Percentiles rank a stretch among this genome's conserved stretches.
phyloP scores from a whole-genome alignment of 2,797 vertebrate genomes.

The Pelodytes ibericus region DNA sequence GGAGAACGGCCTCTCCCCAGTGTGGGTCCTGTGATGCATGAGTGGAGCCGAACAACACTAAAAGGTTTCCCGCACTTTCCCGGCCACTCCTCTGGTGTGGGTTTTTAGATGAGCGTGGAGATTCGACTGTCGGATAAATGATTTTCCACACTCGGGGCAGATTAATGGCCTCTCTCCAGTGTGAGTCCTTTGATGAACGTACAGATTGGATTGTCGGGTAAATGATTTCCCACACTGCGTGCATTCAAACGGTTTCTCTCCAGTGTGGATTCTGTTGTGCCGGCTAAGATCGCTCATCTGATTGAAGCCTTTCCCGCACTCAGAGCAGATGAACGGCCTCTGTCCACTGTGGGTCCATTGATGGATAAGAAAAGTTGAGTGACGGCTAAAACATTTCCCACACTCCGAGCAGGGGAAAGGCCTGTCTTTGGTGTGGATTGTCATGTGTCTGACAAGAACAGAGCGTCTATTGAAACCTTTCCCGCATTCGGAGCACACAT shows the following conservation, averaged over 20 bases:
- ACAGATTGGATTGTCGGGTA: background rate
- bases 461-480: background rate
- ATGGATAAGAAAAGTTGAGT: background rate
- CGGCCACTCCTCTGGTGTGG: background rate
- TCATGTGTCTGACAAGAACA: background rate
- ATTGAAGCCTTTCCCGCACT: background rate
- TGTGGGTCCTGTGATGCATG: background rate
- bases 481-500: background rate
- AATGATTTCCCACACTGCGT: background rate
- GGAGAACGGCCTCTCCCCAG: background rate
- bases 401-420: background rate
- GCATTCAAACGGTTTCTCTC: background rate
- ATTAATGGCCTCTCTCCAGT: background rate
- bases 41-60: background rate
- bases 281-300: background rate
- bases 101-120: background rate
- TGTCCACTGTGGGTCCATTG: background rate
- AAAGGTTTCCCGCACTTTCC: background rate
- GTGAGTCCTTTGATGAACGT: background rate
- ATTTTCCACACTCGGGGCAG: background rate
- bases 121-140: background rate
- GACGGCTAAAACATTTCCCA: background rate
- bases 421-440: background rate
- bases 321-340: background rate
- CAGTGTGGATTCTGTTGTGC: background rate